Evolutionary conservation across 2,797 vertebrate genomes (phyloP).

Genomic region (Sphenodon punctatus): DNA sequence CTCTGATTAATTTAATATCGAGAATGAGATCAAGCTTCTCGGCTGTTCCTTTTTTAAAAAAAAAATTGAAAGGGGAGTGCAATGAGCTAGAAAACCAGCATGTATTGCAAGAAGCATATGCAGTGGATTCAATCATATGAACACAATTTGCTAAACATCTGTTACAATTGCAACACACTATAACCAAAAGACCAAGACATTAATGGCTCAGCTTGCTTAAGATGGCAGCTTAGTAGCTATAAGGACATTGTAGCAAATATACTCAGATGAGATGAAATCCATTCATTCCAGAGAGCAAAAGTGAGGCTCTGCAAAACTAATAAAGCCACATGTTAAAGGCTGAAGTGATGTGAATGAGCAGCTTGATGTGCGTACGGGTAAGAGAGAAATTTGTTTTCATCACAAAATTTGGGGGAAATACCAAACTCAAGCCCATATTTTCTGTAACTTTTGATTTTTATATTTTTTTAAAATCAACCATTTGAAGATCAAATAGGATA

Average conservation of each 20-base stretch:
- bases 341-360: background rate
- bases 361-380: fast-evolving
- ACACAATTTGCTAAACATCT: slow-evolving; percentile 57
- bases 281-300: background rate
- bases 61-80: slow-evolving; percentile 45
- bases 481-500: too few species aligned
- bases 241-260: background rate
- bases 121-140: slow-evolving; percentile 38
- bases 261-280: background rate
- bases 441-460: too few species aligned
- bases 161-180: background rate
- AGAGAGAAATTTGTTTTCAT: background rate
- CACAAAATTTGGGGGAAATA: too few species aligned
- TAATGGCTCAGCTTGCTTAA: slow-evolving; percentile 25
- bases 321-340: background rate
- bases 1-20: slow-evolving; percentile 13
- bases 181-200: slow-evolving; percentile 2
- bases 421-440: too few species aligned
- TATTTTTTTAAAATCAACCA: too few species aligned
- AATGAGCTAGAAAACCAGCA: slow-evolving; percentile 37
- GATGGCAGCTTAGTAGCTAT: background rate
- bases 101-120: slow-evolving; percentile 51
- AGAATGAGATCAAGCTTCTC: slow-evolving; percentile 18
- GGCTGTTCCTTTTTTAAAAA: slow-evolving; percentile 34
- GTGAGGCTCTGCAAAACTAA: background rate